Evolutionary conservation across 2,113 vertebrate species (phyloP).

Genomic region (Rana temporaria): DNA sequence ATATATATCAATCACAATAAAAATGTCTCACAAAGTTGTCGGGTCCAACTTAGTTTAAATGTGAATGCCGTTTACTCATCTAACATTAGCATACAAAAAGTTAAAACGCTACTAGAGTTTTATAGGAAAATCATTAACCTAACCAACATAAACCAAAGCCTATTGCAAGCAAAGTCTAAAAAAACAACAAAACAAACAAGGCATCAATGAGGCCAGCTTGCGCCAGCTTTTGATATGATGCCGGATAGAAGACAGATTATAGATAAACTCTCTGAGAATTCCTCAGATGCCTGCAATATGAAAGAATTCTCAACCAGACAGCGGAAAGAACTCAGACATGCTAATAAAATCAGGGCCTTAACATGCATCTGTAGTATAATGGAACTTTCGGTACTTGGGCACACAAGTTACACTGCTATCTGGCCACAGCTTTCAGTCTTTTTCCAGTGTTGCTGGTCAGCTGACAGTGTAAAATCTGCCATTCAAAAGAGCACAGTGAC

Average conservation of each 20-base stretch:
- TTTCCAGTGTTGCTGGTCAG: background rate
- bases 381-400: constrained; percentile 5
- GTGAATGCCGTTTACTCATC: background rate
- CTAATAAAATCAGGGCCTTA: constrained; percentile 32
- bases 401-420: constrained; percentile 14
- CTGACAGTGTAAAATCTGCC: background rate
- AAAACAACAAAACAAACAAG: constrained; percentile 24
- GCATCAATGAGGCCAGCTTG: background rate
- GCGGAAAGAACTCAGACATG: constrained; percentile 41
- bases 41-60: background rate
- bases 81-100: no score
- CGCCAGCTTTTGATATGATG: constrained; percentile 32
- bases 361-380: constrained; percentile 17
- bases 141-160: background rate
- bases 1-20: no score
- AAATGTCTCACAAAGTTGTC: no score
- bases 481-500: background rate
- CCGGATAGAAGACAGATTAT: constrained; percentile 50
- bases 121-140: background rate
- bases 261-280: constrained; percentile 52
- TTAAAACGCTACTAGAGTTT: background rate
- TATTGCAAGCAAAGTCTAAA: constrained; percentile 1
- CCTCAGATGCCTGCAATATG: constrained; percentile 52
- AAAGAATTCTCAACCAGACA: constrained; percentile 45
- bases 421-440: background rate